phyloP scores from a whole-genome alignment of 2,888 invertebrate genomes.

The Mythimna impura region DNA sequence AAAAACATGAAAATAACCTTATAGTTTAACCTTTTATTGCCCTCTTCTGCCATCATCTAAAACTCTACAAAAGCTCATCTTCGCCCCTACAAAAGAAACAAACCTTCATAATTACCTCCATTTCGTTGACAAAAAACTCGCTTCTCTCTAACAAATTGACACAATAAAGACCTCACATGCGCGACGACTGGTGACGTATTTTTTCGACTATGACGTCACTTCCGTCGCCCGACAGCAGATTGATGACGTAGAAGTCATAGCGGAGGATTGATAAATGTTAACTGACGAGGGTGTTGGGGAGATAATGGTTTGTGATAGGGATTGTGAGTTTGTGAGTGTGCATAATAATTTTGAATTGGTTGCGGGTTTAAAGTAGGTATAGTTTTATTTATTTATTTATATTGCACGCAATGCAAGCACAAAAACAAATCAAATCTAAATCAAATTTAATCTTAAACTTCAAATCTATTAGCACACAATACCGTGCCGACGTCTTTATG shows the following conservation, averaged over 20 bases:
- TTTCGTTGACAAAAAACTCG: conserved; percentile 38
- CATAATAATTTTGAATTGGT: not conserved
- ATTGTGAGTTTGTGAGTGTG: conserved; percentile 21
- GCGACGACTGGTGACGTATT: conserved; percentile 52
- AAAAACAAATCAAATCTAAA: no score
- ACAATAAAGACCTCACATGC: conserved; percentile 56
- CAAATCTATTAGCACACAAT: no score
- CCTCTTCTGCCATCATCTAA: no score
- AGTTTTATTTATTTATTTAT: not conserved
- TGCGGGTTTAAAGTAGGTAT: not conserved
- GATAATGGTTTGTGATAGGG: conserved; percentile 31
- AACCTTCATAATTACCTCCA: conserved; percentile 46
- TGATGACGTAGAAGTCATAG: conserved; percentile 56
- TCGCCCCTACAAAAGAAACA: not conserved
- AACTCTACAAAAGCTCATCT: not conserved
- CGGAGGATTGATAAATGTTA: conserved; percentile 58
- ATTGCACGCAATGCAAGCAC: no score
- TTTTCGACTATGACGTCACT: conserved; percentile 57
- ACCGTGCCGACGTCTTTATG: no score
- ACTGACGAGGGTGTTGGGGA: conserved; percentile 48
- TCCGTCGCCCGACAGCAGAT: conserved; percentile 52
- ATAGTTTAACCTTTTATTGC: not conserved
- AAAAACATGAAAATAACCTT: no score
- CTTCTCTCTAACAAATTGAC: conserved; percentile 55
- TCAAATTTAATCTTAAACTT: no score